Conservation (phyloP, 2,113 vertebrate genomes). For the Rattus norvegicus region DNA sequence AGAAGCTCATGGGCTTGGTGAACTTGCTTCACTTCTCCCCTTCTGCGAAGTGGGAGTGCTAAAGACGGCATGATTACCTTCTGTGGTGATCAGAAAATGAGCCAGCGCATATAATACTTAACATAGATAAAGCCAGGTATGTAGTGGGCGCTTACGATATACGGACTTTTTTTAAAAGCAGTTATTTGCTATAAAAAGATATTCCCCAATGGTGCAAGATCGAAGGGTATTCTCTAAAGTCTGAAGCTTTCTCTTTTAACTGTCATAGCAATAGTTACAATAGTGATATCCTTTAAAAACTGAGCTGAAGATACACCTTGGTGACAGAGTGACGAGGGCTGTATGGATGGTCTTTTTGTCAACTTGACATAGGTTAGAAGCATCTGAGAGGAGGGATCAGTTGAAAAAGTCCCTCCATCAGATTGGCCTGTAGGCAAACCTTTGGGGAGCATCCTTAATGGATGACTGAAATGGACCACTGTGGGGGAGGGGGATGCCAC, state of each 20-base stretch:
- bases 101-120: neutral
- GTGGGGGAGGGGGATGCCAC: neutral
- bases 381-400: neutral
- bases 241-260: neutral
- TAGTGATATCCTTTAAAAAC: neutral
- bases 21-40: neutral
- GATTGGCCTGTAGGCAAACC: neutral
- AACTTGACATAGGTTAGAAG: neutral
- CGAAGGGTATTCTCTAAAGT: neutral
- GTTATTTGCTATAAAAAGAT: neutral
- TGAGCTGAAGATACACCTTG: neutral
- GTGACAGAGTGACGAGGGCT: too few species aligned
- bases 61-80: neutral
- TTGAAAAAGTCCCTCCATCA: neutral
- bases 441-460: neutral
- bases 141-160: neutral
- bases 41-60: neutral
- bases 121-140: neutral
- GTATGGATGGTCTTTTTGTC: neutral
- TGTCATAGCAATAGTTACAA: neutral
- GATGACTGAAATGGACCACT: neutral
- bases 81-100: conserved; percentile 19
- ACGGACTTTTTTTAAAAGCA: neutral
- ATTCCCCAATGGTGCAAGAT: neutral
- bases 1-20: neutral